Evolutionary conservation across 2,888 invertebrate genomes (phyloP).

Genomic region (Ferrisia virgata): DNA sequence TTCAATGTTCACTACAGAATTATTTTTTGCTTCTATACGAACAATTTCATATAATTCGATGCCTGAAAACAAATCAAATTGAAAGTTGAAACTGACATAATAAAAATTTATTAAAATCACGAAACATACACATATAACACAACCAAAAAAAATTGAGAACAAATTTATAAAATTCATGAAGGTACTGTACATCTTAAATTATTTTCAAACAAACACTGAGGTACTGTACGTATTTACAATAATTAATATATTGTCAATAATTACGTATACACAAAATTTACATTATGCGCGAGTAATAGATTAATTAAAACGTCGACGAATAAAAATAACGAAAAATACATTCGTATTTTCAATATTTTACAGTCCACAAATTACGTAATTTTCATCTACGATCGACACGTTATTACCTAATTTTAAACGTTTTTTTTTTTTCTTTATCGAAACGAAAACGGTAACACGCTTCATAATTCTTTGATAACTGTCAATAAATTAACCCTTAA

Average conservation of each 20-base stretch:
- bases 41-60: no score
- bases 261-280: constrained; percentile 40
- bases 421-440: not conserved
- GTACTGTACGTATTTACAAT: constrained; percentile 17
- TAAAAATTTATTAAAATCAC: constrained; percentile 40
- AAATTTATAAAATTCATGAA: constrained; percentile 36
- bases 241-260: constrained; percentile 33
- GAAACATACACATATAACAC: constrained; percentile 44
- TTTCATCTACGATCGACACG: not conserved
- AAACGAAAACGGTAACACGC: not conserved
- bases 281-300: not conserved
- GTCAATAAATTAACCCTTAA: not conserved
- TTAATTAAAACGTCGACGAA: not conserved
- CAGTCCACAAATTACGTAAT: not conserved
- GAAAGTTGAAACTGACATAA: not conserved
- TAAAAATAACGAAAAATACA: not conserved
- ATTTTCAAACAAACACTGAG: constrained; percentile 32
- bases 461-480: constrained; percentile 13
- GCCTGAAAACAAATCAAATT: not conserved
- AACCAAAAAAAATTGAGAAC: constrained; percentile 32
- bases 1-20: no score
- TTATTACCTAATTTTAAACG: not conserved
- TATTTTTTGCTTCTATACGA: no score
- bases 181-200: constrained; percentile 15
- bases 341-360: not conserved